Base-by-base conservation (phyloP, 1,140 invertebrate genomes). In the Drosophila takahashii region DNA sequence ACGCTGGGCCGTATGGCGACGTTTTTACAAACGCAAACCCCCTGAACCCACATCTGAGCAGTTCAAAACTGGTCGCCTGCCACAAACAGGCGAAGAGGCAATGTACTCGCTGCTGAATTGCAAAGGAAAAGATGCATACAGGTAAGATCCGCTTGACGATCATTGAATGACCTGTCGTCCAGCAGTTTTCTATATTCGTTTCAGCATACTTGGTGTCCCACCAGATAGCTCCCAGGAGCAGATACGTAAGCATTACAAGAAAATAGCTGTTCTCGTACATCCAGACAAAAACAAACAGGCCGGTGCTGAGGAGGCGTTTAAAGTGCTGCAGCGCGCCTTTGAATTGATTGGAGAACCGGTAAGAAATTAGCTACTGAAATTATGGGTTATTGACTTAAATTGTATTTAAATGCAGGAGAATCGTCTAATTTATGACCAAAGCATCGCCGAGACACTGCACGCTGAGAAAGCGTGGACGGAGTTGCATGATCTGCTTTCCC, bases 271-370 rank as follows among this genome's bases (percentile, higher is more conserved):
- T 86, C 93, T 99, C 11, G 97, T 99, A 44, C 98, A 99, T 94
- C 98, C 98, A 0, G 97, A 98, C 91, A 98, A 99, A 93, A 98
- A 98, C 93, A 96, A 96, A 89, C 96, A 98, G 92, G 96, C 97
- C 9, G 97, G 98, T 50, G 97, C 98, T 8, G 98, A 98, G 92
- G 98, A 99, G 93, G 97, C 97, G 27, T 99, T 99, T 92, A 98
- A 98, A 93, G 98, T 98, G 90, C 93, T 98, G 72, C 97, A 97
- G 70, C 96, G 98, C 91, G 97, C 98, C 26, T 98, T 99, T 93
- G 97, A 98, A 92, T 95, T 98, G 80, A 98, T 99, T 81, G 97
- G 97, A 13, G 97, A 98, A 93, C 96, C 97, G 78, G 97, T 97
- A 92, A 94, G 92, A 75, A 42, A 18, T 15, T 45, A 27, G 0